Base-by-base conservation (phyloP, 2,797 vertebrate genomes). In the Diglossa cyanea region DNA sequence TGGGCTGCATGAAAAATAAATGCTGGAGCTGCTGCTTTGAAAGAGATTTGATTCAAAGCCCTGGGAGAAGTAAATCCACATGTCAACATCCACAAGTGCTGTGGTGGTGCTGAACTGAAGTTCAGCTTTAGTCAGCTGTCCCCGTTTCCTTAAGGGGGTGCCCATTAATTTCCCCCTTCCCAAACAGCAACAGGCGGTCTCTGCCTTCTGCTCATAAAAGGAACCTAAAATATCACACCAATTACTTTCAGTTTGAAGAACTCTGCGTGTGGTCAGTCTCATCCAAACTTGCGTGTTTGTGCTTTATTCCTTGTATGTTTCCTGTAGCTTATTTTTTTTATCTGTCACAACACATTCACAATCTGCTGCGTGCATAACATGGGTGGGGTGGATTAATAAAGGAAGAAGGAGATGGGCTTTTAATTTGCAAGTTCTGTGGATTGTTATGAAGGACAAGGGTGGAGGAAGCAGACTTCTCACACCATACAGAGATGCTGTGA, bases 371-470 rank as follows among this genome's bases (percentile, higher is more conserved):
- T 95, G 93, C 90, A 85, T 65, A 83, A 54, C 33, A 25, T 85
- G 96, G 88, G 91, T 97, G 95, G 89, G 39, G 93, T 90, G 33
- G 48, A 33, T 91, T 91, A 95, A 85, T 95, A 95, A 93, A 86
- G 95, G 93, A 96, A 96, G 82, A 71, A 71, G 90, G 60, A 92
- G 89, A 66, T 65, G 80, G 88, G 79, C 70, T 94, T 93, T 88
- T 92, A 86, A 93, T 84, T 75, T 91, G 61, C 17, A 3, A 76
- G 54, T 91, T 95, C 88, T 44, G 10, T 90, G 79, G 33, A 88
- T 91, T 95, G 91, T 95, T 95, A 12, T 7, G 51, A 90, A 94
- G 91, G 66, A 71, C 4, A 17, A 78, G 63, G 79, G 44, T 51
- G 61, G 74, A 95, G 92, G 94, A 96, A 96, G 78, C 84, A 57